phyloP scores from a whole-genome alignment of 2,888 invertebrate species.

The Rapana venosa region DNA sequence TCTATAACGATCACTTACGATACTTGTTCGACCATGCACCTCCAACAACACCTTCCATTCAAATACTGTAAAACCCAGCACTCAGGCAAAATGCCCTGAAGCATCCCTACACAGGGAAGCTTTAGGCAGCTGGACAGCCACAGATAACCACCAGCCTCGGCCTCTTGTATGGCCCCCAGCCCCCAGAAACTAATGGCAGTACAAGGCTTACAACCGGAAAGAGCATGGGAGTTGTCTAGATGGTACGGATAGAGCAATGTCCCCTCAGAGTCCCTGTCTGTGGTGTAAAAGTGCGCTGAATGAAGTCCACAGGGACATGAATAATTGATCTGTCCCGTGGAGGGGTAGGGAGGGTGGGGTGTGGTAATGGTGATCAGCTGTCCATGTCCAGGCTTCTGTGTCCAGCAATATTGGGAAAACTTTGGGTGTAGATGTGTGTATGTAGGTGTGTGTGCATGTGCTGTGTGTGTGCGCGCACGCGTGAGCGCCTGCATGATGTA shows the following conservation, averaged over 20 bases:
- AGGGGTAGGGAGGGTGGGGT: no score
- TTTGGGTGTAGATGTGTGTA: background rate
- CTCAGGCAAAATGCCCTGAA: no score
- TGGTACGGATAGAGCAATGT: conserved; percentile 19
- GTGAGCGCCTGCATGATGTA: no score
- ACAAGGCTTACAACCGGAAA: conserved; percentile 25
- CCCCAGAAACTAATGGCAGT: conserved; percentile 10
- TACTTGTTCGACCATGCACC: no score
- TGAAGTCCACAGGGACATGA: conserved; percentile 35
- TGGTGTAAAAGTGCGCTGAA: conserved; percentile 18
- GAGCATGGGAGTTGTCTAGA: conserved; percentile 12
- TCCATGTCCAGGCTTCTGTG: background rate
- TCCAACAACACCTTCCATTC: no score
- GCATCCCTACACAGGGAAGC: no score
- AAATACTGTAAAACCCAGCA: no score
- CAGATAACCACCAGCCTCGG: no score
- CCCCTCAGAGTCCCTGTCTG: conserved; percentile 25
- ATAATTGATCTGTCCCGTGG: conserved; percentile 20
- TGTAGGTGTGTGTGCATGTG: no score
- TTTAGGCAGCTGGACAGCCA: no score
- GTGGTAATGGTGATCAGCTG: background rate
- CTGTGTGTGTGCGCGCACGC: no score
- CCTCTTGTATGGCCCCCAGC: background rate
- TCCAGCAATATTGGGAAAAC: background rate
- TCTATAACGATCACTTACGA: no score